Conservation (phyloP, 2,888 invertebrate species). For the Yponomeuta malinellus region DNA sequence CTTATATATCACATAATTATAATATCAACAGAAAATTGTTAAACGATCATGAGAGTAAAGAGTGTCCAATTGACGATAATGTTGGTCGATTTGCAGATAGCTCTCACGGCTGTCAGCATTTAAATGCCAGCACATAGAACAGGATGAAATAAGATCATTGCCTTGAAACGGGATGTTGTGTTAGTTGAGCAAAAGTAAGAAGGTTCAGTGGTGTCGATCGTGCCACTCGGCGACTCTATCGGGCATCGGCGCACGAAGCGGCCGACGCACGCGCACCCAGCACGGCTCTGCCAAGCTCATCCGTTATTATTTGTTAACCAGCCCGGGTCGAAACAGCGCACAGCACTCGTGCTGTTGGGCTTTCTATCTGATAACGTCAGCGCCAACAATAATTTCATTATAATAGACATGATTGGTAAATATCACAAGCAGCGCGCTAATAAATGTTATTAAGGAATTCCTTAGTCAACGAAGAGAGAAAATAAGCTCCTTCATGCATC, state of each 20-base stretch:
- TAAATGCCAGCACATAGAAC: conserved; percentile 5
- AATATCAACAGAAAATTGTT: conserved; percentile 45
- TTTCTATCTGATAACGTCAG: conserved; percentile 64
- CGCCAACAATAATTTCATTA: conserved; percentile 31
- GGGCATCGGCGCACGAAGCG: conserved; percentile 56
- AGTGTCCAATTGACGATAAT: conserved; percentile 1
- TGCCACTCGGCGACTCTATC: conserved; percentile 60
- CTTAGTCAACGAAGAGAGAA: conserved; percentile 1
- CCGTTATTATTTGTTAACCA: conserved; percentile 43
- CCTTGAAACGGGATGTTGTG: conserved; percentile 33
- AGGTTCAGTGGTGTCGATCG: conserved; percentile 55
- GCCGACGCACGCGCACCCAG: conserved; percentile 31
- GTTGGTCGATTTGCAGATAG: neutral
- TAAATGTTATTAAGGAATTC: neutral
- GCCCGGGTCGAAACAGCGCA: conserved; percentile 35
- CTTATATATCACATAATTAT: conserved; percentile 49
- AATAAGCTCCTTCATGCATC: neutral
- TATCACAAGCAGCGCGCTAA: neutral
- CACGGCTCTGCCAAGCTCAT: conserved; percentile 26
- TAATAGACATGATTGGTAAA: conserved; percentile 37
- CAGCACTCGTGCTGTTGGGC: conserved; percentile 40
- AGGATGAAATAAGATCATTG: conserved; percentile 5
- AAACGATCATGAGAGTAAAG: neutral
- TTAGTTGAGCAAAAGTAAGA: conserved; percentile 36
- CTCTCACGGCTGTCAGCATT: conserved; percentile 9